These are phyloP conservation scores for Craterocephalus amniculus DNA, from an alignment of 2,797 vertebrate species.

Conservation along the genomic window DNA sequence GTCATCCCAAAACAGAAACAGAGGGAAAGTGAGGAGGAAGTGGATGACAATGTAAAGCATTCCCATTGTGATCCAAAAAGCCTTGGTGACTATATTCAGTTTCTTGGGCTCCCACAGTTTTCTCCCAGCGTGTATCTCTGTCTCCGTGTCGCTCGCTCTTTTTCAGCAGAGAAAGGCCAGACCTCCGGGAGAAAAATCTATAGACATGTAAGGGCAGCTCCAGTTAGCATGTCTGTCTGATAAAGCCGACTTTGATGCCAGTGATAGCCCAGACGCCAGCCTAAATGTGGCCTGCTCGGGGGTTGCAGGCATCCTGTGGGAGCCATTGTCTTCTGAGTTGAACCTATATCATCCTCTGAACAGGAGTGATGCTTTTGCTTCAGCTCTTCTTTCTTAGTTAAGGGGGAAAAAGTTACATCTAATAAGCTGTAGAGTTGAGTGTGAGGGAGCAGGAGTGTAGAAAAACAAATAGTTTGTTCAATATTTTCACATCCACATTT, in stretches of 20 bases:
- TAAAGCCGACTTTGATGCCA: constrained; percentile 85
- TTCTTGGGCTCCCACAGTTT: constrained; percentile 65
- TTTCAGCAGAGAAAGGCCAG: constrained; percentile 64
- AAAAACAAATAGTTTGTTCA: constrained; percentile 38
- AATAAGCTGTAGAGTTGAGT: constrained; percentile 10
- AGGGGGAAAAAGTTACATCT: constrained; percentile 19
- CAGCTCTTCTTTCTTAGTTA: constrained; percentile 50
- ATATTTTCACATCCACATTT: constrained; percentile 39
- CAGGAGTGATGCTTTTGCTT: constrained; percentile 13
- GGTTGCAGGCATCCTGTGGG: constrained; percentile 76
- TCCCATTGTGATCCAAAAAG: constrained; percentile 70
- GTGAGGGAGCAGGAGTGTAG: constrained; percentile 36
- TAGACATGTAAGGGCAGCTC: constrained; percentile 82
- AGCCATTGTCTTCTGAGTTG: constrained; percentile 81
- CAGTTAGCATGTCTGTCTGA: constrained; percentile 80
- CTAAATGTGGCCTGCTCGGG: constrained; percentile 79
- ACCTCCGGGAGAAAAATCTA: constrained; percentile 80
- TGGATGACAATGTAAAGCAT: constrained; percentile 78
- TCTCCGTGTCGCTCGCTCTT: constrained; percentile 38
- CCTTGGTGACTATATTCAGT: constrained; percentile 73
- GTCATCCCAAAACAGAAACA: constrained; percentile 71
- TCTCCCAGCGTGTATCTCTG: constrained; percentile 38
- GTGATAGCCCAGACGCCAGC: constrained; percentile 86
- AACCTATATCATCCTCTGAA: constrained; percentile 53
- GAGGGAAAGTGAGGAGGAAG: constrained; percentile 77